Conservation (phyloP, 1,140 invertebrate species). For the Bombus waltoni region DNA sequence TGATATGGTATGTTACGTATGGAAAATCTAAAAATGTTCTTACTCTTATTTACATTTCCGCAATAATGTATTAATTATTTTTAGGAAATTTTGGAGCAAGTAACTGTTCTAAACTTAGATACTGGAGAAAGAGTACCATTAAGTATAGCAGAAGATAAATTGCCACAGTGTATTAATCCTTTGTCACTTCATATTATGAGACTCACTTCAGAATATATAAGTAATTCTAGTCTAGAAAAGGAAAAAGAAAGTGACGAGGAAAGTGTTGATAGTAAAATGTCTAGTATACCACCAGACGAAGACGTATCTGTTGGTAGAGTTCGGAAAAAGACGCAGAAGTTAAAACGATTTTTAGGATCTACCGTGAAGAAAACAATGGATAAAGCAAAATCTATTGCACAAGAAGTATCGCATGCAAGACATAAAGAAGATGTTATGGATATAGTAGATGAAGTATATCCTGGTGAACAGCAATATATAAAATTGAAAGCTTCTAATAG, state of each 20-base stretch:
- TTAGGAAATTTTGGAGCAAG: conserved; percentile 95
- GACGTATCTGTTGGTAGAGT: conserved; percentile 81
- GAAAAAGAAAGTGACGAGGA: conserved; percentile 93
- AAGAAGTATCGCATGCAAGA: conserved; percentile 91
- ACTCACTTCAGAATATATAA: conserved; percentile 94
- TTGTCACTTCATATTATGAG: conserved; percentile 97
- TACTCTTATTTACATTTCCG: background rate
- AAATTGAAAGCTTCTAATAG: conserved; percentile 97
- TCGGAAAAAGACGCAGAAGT: conserved; percentile 83
- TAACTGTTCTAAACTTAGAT: conserved; percentile 96
- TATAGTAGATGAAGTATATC: conserved; percentile 90
- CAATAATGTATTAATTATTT: conserved; percentile 51
- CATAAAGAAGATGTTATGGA: conserved; percentile 94
- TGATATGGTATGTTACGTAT: conserved; percentile 85
- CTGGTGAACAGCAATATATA: conserved; percentile 90
- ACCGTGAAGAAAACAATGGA: conserved; percentile 94
- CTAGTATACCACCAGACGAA: conserved; percentile 84
- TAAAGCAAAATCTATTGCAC: conserved; percentile 95
- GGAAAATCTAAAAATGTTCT: background rate
- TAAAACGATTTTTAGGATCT: conserved; percentile 93
- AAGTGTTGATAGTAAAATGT: conserved; percentile 90
- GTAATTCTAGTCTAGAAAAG: conserved; percentile 88
- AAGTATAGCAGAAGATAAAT: conserved; percentile 94
- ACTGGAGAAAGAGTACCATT: conserved; percentile 95
- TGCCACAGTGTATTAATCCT: conserved; percentile 94